Evolutionary conservation across 2,113 vertebrate genomes (phyloP), one percentile per base, ranked within the genome.

Genomic region (Paracyprichromis sp.): DNA sequence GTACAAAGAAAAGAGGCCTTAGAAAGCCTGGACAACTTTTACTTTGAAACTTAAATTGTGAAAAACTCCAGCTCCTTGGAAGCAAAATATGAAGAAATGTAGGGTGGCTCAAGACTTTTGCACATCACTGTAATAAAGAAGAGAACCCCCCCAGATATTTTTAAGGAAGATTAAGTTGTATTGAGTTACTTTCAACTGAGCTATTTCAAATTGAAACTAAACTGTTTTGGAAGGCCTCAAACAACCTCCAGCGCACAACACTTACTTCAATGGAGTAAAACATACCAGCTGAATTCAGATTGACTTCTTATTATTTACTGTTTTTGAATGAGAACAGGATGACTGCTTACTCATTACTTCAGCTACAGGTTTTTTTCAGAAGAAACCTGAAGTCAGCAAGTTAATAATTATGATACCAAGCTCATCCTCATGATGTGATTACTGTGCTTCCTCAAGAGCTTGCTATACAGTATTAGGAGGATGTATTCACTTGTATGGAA

Each of bases 401-500:
- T 90, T 90, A 56, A 86, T 85, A 36, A 86, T 85, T 87, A 69
- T 54, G 45, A 85, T 53, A 11, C 1, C 24, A 19, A 26, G 29
- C 13, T 56, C 82, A 76, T 80, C 54, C 7, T 84, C 21, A 3
- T 52, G 47, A 14, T 21, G 6, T 59, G 21, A 59, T 80, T 71
- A 36, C 6, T 83, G 17, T 86, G 59, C 34, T 84, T 76, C 40
- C 56, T 87, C n/a, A 2, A 11, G 17, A 82, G n/a, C 54, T 78
- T 78, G 21, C 45, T 71, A 9, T 38, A 17, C 34, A 73, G 9
- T 47, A 21, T 84, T 17, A 79, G 21, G 45, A 63, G 36, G 16
- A 29, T 50, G 43, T 53, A 91, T 94, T 93, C 80, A 94, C 91
- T 83, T 86, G 83, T 69, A 69, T 43, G 47, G 82, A 38, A 88